Percentiles rank a stretch among this genome's conserved stretches.
These are phyloP conservation scores for Campoletis raptor DNA, from an alignment of 2,888 invertebrate genomes.

Conservation along the genomic window DNA sequence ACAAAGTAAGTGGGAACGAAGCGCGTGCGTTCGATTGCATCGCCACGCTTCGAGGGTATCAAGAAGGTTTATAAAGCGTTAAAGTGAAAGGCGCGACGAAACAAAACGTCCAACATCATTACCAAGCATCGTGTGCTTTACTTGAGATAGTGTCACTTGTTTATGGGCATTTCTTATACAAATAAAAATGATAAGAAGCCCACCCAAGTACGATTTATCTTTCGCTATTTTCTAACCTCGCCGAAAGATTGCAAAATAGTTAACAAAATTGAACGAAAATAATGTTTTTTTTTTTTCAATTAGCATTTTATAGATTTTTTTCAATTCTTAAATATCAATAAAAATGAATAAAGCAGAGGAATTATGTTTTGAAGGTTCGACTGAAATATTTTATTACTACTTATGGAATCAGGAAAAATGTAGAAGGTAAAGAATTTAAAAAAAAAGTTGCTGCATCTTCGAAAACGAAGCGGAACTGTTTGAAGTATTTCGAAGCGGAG, in stretches of 20 bases:
- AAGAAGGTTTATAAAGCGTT: constrained; percentile 33
- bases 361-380: background rate
- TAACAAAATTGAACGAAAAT: background rate
- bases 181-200: background rate
- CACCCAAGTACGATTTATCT: background rate
- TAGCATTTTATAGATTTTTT: too few species aligned
- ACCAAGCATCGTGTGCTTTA: constrained; percentile 46
- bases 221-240: background rate
- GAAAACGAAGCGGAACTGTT: constrained; percentile 22
- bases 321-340: background rate
- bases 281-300: background rate
- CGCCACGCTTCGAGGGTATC: constrained; percentile 42
- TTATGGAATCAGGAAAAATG: background rate
- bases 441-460: background rate
- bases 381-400: background rate
- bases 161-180: constrained; percentile 11
- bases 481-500: background rate
- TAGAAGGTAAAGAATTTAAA: constrained; percentile 5
- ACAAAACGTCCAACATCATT: constrained; percentile 61
- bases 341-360: background rate
- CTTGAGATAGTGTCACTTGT: constrained; percentile 47
- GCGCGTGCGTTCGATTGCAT: constrained; percentile 51
- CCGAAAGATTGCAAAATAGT: background rate
- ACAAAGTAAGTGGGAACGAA: constrained; percentile 4
- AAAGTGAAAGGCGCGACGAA: constrained; percentile 66